phyloP scores from a whole-genome alignment of 2,888 invertebrate species.

The Crepidodera aurea region DNA sequence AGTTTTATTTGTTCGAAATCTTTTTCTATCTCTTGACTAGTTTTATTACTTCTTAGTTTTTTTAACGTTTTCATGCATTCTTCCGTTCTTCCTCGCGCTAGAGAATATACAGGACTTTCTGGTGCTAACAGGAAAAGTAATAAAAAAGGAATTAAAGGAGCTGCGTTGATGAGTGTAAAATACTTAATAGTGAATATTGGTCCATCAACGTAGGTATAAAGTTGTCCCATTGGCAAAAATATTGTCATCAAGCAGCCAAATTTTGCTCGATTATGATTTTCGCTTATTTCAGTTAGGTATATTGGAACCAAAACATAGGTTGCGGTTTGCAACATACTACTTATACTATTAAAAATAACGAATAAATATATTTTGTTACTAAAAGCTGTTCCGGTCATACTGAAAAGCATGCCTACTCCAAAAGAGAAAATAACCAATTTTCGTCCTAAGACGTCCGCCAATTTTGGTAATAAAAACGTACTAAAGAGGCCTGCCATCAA shows the following conservation, averaged over 20 bases:
- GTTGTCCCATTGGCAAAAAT: background rate
- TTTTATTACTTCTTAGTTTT: slow-evolving; percentile 15
- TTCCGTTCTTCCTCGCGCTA: slow-evolving; percentile 1
- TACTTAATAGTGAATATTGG: background rate
- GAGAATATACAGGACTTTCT: slow-evolving; percentile 17
- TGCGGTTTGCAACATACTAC: background rate
- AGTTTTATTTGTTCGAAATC: slow-evolving; percentile 12
- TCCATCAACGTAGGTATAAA: background rate
- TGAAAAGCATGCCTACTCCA: background rate
- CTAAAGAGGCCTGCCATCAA: background rate
- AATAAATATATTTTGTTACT: background rate
- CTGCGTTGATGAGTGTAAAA: slow-evolving; percentile 14
- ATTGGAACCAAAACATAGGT: background rate
- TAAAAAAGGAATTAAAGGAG: slow-evolving; percentile 5
- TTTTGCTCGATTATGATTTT: slow-evolving; percentile 15
- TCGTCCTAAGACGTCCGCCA: background rate
- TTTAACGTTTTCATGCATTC: slow-evolving; percentile 8
- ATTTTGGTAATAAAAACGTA: background rate
- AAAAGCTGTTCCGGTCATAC: background rate
- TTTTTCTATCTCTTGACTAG: background rate
- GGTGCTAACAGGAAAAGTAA: slow-evolving; percentile 1
- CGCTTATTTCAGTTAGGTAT: background rate
- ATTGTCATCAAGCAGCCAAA: background rate
- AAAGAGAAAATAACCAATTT: background rate
- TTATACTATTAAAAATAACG: background rate